Evolutionary conservation across 2,797 vertebrate species (phyloP), one percentile per base, ranked within the genome.

Genomic region (Silurus aristotelis): DNA sequence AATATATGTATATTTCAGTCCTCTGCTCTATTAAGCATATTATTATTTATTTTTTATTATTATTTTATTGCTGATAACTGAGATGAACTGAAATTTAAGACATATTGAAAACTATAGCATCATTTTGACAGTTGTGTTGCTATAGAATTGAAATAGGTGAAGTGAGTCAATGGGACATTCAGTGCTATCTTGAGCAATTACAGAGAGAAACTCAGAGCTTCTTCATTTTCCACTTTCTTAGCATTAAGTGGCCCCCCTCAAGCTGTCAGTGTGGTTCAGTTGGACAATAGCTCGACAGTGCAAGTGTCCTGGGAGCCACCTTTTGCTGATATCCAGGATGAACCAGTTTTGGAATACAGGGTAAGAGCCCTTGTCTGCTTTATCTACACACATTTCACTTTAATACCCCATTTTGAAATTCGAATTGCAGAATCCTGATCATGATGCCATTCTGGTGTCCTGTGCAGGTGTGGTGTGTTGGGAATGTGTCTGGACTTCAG

Each of bases 241-340:
- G 98, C 93, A 75, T 93, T 97, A 83, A 97, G 96, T 0, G 95
- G 93, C 4, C 92, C 98, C 0, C 98, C 98, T 0, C 96, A 94
- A 91, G 95, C 95, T 7, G 95, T 99, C 80, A 95, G 94, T 0
- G 97, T 97, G 90, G 94, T 94, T 80, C 96, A 96, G 91, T 93
- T 96, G 82, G 95, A 94, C 85, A 96, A 97, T 70, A 97, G 96
- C 90, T 96, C 95, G 91, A 97, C 95, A 2, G 93, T 99, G 93
- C 96, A 91, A 4, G 95, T 99, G 85, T 97, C 98, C 5, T 99
- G 98, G 98, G 96, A 98, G 91, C 97, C 97, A 0, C 98, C 98
- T 0, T 93, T 95, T 0, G 88, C 87, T 0, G 94, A 93, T 0
- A 92, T 94, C 83, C 96, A 96, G 89, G 97, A 95, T 0, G 96